Percentiles rank a stretch among this genome's conserved stretches.
phyloP scores from a whole-genome alignment of 2,113 vertebrate species.

The Odontophorus gujanensis region DNA sequence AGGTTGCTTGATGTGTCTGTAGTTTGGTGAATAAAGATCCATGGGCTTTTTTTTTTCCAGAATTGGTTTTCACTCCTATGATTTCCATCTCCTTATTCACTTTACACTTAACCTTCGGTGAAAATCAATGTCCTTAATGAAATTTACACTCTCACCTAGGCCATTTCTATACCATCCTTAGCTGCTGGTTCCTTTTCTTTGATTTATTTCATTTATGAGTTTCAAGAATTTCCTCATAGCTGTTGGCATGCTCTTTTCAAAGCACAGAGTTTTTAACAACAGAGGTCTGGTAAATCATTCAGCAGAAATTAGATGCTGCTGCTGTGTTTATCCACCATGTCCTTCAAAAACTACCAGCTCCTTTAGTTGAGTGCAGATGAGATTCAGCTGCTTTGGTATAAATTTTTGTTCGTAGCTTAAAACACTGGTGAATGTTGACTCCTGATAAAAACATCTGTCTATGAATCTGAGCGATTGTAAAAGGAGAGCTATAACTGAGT shows the following conservation, averaged over 20 bases:
- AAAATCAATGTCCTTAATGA: background rate
- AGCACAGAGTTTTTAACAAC: background rate
- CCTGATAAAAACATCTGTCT: rapidly evolving
- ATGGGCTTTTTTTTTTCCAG: background rate
- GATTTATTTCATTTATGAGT: background rate
- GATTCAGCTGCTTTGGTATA: background rate
- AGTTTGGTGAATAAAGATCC: background rate
- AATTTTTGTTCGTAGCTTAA: background rate
- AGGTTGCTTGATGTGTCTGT: background rate
- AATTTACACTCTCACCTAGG: background rate
- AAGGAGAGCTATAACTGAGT: background rate
- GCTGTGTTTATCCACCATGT: background rate
- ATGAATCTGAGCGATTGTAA: background rate
- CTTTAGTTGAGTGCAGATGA: background rate
- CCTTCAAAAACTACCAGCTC: background rate
- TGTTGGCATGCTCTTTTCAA: background rate
- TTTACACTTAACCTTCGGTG: background rate
- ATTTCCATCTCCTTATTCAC: background rate
- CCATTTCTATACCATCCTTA: background rate
- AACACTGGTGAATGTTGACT: background rate
- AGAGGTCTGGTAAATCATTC: background rate
- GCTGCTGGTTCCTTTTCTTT: background rate
- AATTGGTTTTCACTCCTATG: background rate
- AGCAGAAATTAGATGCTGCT: background rate
- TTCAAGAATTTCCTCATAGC: background rate